Percentiles rank a stretch among this genome's conserved stretches.
These are phyloP conservation scores for Pseudomyrmex sp. DNA, from an alignment of 1,140 invertebrate species.

Conservation along the genomic window DNA sequence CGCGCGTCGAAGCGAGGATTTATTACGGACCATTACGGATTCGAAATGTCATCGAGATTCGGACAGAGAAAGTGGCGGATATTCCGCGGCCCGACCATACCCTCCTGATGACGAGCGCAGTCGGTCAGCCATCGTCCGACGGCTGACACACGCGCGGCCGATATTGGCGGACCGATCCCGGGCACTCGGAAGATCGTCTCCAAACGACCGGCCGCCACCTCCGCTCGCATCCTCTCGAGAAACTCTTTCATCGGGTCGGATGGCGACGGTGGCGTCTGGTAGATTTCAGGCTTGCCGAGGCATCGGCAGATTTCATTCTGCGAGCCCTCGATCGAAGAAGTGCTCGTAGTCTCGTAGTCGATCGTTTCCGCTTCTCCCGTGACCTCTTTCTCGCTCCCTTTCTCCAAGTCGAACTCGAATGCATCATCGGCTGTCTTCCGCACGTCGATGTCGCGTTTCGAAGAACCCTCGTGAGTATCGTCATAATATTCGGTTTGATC, in stretches of 20 bases:
- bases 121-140: slow-evolving; percentile 79
- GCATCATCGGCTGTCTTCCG: slow-evolving; percentile 3
- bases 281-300: slow-evolving; percentile 35
- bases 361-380: background rate
- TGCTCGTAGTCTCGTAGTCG: slow-evolving; percentile 32
- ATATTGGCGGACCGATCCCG: slow-evolving; percentile 80
- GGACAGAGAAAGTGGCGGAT: slow-evolving; percentile 81
- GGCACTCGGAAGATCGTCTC: slow-evolving; percentile 62
- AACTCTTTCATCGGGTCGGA: slow-evolving; percentile 73
- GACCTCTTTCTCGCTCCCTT: slow-evolving; percentile 3
- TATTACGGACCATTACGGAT: too few species aligned
- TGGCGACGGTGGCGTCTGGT: slow-evolving; percentile 12
- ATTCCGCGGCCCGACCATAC: slow-evolving; percentile 80
- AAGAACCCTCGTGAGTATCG: background rate
- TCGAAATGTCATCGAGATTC: slow-evolving; percentile 64
- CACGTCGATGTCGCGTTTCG: background rate
- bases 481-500: background rate
- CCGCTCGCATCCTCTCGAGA: slow-evolving; percentile 74
- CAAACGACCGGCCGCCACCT: slow-evolving; percentile 60
- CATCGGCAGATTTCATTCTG: slow-evolving; percentile 49
- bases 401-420: slow-evolving; percentile 35
- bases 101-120: slow-evolving; percentile 79
- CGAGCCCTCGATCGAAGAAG: slow-evolving; percentile 37
- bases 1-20: too few species aligned
- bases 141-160: slow-evolving; percentile 72